Evolutionary conservation across 2,888 invertebrate genomes (phyloP), one percentile per base, ranked within the genome.

Genomic region (Urechis unicinctus): DNA sequence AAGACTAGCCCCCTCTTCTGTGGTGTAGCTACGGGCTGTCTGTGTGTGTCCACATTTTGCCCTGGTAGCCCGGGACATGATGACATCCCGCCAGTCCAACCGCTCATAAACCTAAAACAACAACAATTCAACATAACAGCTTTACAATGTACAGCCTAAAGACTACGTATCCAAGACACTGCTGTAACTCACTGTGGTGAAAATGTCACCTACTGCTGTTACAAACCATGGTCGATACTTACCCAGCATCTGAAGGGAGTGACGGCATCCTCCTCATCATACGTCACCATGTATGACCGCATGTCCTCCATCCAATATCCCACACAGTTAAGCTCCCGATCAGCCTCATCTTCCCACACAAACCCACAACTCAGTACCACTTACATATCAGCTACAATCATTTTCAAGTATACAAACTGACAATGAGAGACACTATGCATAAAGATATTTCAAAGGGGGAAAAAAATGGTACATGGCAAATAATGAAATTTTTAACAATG

Each of bases 231-330:
- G 17, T 6, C 6, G n/a, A 9, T 4, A 30, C 76, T 67, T 44
- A 95, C 94, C 96, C 96, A 97, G 76, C 96, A 97, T 68, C 95
- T 86, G 77, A 94, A 97, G 75, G 88, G 91, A 2, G 93, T 93
- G 70, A 91, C 88, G 0, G 96, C 91, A 82, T 97, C 96, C 68
- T 95, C 83, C 73, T 93, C 93, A 75, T 97, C 96, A 76, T 89
- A 94, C 0, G 96, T 97, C 55, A 97, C 89, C 45, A 97, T 80
- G 78, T 96, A 96, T 0, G 96, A 96, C 75, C 90, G 91, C 41
- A 96, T 83, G 82, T 97, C 96, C 77, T 97, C 96, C 78, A 95
- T 93, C 93, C 95, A 97, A 78, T 85, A 96, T 0, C 95, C 96
- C 67, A 97, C 92, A 74, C 97, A 97, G 74, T 92, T 92, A 88